Base-by-base conservation (phyloP, 64 coral and sea anemone genomes). In the Astreopora myriophthalma region DNA sequence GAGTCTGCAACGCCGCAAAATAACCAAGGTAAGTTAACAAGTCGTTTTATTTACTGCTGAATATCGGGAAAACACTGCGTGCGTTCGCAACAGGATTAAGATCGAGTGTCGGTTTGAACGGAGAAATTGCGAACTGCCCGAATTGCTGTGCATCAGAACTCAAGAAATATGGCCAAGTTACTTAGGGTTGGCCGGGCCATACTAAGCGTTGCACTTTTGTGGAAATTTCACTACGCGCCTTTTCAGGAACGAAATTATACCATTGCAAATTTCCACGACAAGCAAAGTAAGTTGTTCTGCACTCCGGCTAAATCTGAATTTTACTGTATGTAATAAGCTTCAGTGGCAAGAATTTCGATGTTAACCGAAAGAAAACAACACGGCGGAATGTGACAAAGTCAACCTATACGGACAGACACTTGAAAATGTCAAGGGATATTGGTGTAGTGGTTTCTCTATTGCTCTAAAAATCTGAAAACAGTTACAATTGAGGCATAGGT, bases 381-480 rank as follows among this genome's bases (percentile, higher is more conserved):
- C 51, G 16, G 20, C 10, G 32, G 20, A 83, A 51, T 78, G 26
- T 24, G 3, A 20, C 55, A 37, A 14, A 29, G 24, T 55, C 19
- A 51, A 28, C 26, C 40, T 49, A 24, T 22, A 31, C 13, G 33
- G 6, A 23, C 32, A 83, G 3, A 23, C n/a, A 25, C 8, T 63
- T 65, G 19, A 63, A 81, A 25, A 63, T 65, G 79, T 55, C 19
- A 64, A 61, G 51, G 16, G 32, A 37, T 65, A 61, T 61, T 26
- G 13, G 5, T 58, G 22, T 35, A 83, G n/a, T 64, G 79, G 20
- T 83, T 55, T 83, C 79, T 65, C 52, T 62, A 81, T 81, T 61
- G 78, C 78, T 22, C 20, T 44, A 35, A 48, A 52, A 65, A 63
- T 20, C 33, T 19, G 0, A 58, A 80, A 60, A 80, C 28, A 80